These are phyloP conservation scores for Dendropsophus ebraccatus DNA, from an alignment of 2,113 vertebrate genomes.

Conservation along the genomic window DNA sequence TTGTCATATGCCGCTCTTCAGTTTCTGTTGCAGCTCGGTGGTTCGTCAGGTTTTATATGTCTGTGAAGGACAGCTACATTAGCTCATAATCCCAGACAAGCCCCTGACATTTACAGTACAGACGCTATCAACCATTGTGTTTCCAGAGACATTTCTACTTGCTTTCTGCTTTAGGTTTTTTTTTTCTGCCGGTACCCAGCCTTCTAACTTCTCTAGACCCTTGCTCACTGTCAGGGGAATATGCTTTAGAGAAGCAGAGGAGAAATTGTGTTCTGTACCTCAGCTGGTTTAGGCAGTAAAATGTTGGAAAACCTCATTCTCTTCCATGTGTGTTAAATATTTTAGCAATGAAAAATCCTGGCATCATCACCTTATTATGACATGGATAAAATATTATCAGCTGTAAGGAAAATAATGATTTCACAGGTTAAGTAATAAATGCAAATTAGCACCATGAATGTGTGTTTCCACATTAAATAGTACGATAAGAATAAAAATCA, in stretches of 20 bases:
- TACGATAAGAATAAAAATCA: too few relatives aligned
- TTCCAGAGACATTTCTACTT: slow-evolving; percentile 32
- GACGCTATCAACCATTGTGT: slow-evolving; percentile 25
- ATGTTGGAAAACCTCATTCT: background rate
- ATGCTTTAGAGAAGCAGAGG: background rate
- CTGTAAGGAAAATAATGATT: background rate
- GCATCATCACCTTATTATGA: background rate
- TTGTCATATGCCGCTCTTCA: slow-evolving; percentile 15
- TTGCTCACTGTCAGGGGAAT: background rate
- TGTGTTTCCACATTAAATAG: too few relatives aligned
- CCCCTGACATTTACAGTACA: slow-evolving; percentile 55
- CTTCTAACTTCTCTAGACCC: background rate
- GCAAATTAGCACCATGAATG: too few relatives aligned
- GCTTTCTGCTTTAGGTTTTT: background rate
- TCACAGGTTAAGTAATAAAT: background rate
- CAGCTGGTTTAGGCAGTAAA: too few relatives aligned
- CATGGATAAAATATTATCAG: background rate
- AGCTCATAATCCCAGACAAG: slow-evolving; percentile 41
- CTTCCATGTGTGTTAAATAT: background rate
- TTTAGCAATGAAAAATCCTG: background rate
- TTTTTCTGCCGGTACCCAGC: background rate
- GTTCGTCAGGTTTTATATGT: slow-evolving; percentile 39
- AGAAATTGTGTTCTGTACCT: background rate
- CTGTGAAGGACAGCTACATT: slow-evolving; percentile 42
- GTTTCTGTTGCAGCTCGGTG: background rate